phyloP scores from a whole-genome alignment of 2,797 vertebrate genomes.

The Sardinella longiceps region DNA sequence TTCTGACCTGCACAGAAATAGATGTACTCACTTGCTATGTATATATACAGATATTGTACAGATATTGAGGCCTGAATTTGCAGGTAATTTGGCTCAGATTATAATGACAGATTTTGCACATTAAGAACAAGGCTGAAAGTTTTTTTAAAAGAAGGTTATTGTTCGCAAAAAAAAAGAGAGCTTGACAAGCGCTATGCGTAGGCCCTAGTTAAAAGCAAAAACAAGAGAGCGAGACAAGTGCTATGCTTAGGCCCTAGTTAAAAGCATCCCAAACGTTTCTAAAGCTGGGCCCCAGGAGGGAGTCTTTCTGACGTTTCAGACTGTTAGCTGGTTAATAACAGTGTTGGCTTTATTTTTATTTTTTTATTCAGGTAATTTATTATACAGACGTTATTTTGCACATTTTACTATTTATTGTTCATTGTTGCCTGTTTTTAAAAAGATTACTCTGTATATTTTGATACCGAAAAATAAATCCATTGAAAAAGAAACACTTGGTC shows the following conservation, averaged over 20 bases:
- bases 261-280: too few species aligned
- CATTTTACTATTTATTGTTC: constrained; percentile 2
- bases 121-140: not conserved
- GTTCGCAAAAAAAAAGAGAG: not conserved
- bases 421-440: not conserved
- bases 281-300: too few species aligned
- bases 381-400: not conserved
- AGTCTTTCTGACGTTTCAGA: not conserved
- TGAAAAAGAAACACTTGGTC: not conserved
- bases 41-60: not conserved
- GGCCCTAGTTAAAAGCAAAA: too few species aligned
- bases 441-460: not conserved
- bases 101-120: not conserved
- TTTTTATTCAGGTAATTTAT: constrained; percentile 2
- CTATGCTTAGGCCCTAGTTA: too few species aligned
- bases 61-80: not conserved
- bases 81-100: not conserved
- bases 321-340: not conserved
- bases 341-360: not conserved
- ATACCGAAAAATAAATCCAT: not conserved
- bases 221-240: too few species aligned
- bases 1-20: too few species aligned
- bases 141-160: not conserved
- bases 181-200: too few species aligned
- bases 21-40: not conserved